Percentiles rank a stretch among this genome's conserved stretches.
phyloP scores from a whole-genome alignment of 2,113 vertebrate species.

The Rhagologus leucostigma region DNA sequence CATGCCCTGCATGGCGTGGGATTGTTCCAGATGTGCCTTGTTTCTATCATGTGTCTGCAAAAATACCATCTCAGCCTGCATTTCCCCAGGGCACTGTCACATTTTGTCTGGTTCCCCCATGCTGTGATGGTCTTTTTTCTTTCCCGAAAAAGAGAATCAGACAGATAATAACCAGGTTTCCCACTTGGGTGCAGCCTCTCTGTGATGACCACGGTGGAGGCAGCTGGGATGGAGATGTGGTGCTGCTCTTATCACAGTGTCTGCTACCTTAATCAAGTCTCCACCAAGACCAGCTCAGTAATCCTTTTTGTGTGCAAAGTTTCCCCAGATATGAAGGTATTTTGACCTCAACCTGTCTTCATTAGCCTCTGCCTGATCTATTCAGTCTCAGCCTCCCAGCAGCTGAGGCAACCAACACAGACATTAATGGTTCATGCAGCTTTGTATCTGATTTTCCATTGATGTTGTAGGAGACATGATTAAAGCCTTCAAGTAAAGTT shows the following conservation, averaged over 20 bases:
- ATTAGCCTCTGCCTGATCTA: neutral
- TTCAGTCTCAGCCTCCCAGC: neutral
- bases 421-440: neutral
- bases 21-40: neutral
- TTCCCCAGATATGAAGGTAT: neutral
- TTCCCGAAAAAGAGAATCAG: neutral
- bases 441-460: conserved; percentile 11
- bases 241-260: neutral
- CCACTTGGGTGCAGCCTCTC: neutral
- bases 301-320: neutral
- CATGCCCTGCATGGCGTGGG: neutral
- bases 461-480: neutral
- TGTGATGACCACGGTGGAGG: rapidly evolving
- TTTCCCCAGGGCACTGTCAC: neutral
- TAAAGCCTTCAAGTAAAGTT: conserved; percentile 31
- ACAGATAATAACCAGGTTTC: neutral
- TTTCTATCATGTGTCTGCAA: neutral
- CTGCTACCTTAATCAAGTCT: neutral
- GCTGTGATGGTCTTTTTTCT: neutral
- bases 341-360: neutral
- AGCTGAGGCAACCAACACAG: neutral
- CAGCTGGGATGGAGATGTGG: neutral
- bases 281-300: neutral
- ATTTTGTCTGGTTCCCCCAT: neutral
- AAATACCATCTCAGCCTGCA: neutral